phyloP scores from a whole-genome alignment of 1,140 invertebrate genomes.

The Formica selysi region DNA sequence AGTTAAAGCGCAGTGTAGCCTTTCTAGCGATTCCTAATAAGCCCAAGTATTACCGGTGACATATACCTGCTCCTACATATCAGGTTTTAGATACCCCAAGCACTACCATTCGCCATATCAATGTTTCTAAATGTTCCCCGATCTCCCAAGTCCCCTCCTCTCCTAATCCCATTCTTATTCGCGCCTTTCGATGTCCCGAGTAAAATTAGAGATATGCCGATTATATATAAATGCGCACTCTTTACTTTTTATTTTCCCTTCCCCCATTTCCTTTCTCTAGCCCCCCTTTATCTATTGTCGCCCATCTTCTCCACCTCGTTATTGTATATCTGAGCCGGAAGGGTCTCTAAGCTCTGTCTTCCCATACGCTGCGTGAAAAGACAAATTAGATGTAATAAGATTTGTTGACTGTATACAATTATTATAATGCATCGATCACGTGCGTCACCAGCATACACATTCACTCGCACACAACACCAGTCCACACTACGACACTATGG shows the following conservation, averaged over 20 bases:
- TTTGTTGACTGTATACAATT: slow-evolving; percentile 85
- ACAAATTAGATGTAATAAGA: slow-evolving; percentile 85
- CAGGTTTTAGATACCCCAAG: slow-evolving; percentile 82
- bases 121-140: slow-evolving; percentile 79
- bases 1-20: slow-evolving; percentile 79
- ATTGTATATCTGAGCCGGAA: slow-evolving; percentile 82
- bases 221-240: slow-evolving; percentile 20
- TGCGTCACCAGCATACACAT: slow-evolving; percentile 69
- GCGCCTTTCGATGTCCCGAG: background rate
- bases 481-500: slow-evolving; percentile 38
- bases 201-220: slow-evolving; percentile 39
- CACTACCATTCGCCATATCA: slow-evolving; percentile 84
- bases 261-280: background rate
- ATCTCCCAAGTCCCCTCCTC: background rate
- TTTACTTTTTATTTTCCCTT: slow-evolving; percentile 28
- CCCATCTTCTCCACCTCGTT: slow-evolving; percentile 60
- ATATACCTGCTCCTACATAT: slow-evolving; percentile 84
- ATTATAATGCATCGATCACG: slow-evolving; percentile 74
- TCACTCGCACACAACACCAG: slow-evolving; percentile 18
- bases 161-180: background rate
- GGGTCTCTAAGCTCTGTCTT: slow-evolving; percentile 86
- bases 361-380: slow-evolving; percentile 85
- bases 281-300: background rate
- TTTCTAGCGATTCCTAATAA: slow-evolving; percentile 77
- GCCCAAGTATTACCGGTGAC: slow-evolving; percentile 84